Conservation (phyloP, 2,888 invertebrate genomes). For the Andricus curvator region DNA sequence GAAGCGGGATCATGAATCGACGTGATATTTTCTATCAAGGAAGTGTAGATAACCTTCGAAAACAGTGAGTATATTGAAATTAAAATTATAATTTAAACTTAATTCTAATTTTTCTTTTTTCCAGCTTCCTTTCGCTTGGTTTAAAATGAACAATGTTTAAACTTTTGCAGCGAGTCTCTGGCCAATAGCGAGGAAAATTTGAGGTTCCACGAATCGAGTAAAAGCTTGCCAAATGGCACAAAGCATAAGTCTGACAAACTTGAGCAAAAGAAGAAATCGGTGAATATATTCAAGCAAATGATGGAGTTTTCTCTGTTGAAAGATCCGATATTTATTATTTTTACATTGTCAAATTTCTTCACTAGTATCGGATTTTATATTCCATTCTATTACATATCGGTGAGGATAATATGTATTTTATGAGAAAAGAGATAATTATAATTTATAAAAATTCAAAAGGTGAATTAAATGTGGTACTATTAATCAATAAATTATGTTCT, state of each 20-base stretch:
- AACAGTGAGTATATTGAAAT: conserved; percentile 64
- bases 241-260: conserved; percentile 66
- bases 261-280: conserved; percentile 85
- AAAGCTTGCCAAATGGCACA: conserved; percentile 64
- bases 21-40: conserved; percentile 95
- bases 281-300: conserved; percentile 88
- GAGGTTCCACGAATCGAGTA: conserved; percentile 57
- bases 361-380: conserved; percentile 97
- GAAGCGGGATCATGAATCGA: conserved; percentile 89
- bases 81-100: background rate
- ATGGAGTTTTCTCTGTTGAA: conserved; percentile 91
- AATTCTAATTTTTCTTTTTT: no score
- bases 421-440: no score
- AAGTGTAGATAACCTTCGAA: conserved; percentile 81
- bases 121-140: conserved; percentile 16
- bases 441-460: background rate
- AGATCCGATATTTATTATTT: conserved; percentile 93
- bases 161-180: conserved; percentile 59
- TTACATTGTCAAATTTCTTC: conserved; percentile 95
- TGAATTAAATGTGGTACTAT: background rate
- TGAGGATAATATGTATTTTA: conserved; percentile 33
- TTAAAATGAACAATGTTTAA: conserved; percentile 8
- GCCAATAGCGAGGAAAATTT: conserved; percentile 60
- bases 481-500: conserved; percentile 19
- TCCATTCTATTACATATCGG: conserved; percentile 92